These are phyloP conservation scores for Thunnus thynnus DNA, from an alignment of 2,113 vertebrate genomes.

Conservation along the genomic window DNA sequence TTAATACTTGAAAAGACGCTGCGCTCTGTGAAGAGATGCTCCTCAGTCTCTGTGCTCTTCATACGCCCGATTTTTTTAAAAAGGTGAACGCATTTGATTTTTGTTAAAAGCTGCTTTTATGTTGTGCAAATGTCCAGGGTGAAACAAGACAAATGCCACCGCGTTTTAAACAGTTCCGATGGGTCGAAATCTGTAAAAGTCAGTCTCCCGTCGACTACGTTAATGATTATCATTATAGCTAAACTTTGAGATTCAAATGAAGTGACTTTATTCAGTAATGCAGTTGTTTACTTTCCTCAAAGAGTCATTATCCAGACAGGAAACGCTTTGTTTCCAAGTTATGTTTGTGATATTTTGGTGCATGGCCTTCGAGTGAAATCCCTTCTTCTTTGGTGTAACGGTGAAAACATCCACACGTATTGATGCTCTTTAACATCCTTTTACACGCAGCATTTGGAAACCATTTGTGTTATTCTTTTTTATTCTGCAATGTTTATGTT, in stretches of 20 bases:
- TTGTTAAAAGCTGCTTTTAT: conserved; percentile 41
- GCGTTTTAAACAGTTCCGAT: not conserved
- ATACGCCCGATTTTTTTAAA: no score
- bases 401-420: no score
- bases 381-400: no score
- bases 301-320: not conserved
- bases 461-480: not conserved
- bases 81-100: not conserved
- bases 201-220: not conserved
- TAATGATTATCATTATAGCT: not conserved
- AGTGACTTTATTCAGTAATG: not conserved
- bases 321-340: not conserved
- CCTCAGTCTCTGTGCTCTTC: not conserved
- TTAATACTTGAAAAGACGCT: conserved; percentile 27
- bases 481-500: not conserved
- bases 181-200: not conserved
- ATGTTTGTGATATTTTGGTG: not conserved
- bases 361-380: not conserved
- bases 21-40: conserved; percentile 1
- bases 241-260: not conserved
- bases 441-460: no score
- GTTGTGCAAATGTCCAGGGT: conserved; percentile 1
- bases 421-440: no score
- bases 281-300: not conserved
- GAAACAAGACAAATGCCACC: not conserved